A percentile compares a stretch with the other conserved stretches of the same genome.
phyloP scores from a whole-genome alignment of 2,888 invertebrate species.

The Hemaris fuciformis region DNA sequence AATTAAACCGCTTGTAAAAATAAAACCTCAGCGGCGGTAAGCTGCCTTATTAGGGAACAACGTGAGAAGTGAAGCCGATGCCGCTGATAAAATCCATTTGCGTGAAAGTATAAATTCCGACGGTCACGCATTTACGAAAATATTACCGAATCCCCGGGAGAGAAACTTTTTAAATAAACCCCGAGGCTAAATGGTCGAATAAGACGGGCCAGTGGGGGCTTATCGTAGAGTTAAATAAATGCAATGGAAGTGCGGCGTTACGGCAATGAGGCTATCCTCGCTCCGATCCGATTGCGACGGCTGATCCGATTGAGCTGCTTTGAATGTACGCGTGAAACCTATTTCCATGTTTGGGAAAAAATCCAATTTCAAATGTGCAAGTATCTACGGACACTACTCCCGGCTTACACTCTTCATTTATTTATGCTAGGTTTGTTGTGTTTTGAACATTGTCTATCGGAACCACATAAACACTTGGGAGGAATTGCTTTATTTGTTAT shows the following conservation, averaged over 20 bases:
- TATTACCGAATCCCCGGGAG: not conserved
- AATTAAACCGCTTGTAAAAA: slow-evolving; percentile 24
- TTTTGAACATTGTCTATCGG: too few relatives aligned
- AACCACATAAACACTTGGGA: too few relatives aligned
- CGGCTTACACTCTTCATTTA: not conserved
- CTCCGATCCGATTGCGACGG: slow-evolving; percentile 46
- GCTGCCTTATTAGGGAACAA: slow-evolving; percentile 36
- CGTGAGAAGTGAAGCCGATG: slow-evolving; percentile 26
- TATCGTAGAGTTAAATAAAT: slow-evolving; percentile 20
- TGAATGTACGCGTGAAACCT: slow-evolving; percentile 27
- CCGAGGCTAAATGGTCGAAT: slow-evolving; percentile 5
- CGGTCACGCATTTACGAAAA: slow-evolving; percentile 28
- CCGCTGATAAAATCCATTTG: slow-evolving; percentile 35
- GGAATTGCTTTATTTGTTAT: too few relatives aligned
- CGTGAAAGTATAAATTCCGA: slow-evolving; percentile 28
- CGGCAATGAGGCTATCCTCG: slow-evolving; percentile 33
- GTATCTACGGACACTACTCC: slow-evolving; percentile 4
- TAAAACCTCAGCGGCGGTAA: slow-evolving; percentile 31
- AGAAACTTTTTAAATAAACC: not conserved
- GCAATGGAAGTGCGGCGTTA: slow-evolving; percentile 29
- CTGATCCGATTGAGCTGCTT: slow-evolving; percentile 35
- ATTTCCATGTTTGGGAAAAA: slow-evolving; percentile 15
- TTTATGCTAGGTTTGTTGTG: not conserved
- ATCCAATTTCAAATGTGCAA: slow-evolving; percentile 5
- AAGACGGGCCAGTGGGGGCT: slow-evolving; percentile 4